Base-by-base conservation (phyloP, 2,113 vertebrate species). In the Ornithorhynchus anatinus region DNA sequence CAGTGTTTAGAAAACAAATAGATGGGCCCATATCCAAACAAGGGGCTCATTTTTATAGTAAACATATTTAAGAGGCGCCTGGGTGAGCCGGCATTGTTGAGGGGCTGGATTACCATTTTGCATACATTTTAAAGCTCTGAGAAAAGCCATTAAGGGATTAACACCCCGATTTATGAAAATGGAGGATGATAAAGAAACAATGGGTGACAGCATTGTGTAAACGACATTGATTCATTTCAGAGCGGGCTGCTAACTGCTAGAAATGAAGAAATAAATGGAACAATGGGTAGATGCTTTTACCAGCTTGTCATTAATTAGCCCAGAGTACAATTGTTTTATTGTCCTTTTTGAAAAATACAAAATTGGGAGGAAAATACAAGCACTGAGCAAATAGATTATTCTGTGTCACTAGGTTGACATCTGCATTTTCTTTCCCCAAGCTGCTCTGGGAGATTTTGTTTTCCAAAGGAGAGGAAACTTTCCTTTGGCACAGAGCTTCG, bases 91-190 rank as follows among this genome's bases (percentile, higher is more conserved):
- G 90, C 91, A 93, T 93, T 95, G 92, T 92, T 91, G 37, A 71
- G 82, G 80, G 59, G 66, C 83, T 50, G 86, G 89, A 90, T 94
- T 92, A 89, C 81, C 88, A 83, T 89, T 94, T 85, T 89, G 92
- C 91, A 90, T 89, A 86, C 82, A 80, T 77, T 84, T 92, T 91
- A 90, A 84, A 91, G 84, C 86, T 78, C 91, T 71, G 90, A 88
- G 85, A 91, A 90, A 94, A 94, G 82, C 91, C 90, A 91, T 94
- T 94, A 89, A 89, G 89, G 94, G 95, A 96, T 96, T 96, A 96
- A 94, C 94, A 95, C 95, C 92, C 92, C 95, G 89, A 97, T 96
- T 96, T 96, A 96, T 96, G 94, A 96, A 97, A 96, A 96, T 97
- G 91, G 89, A 88, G 90, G 83, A 93, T 96, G 95, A 97, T 96